Evolutionary conservation across 2,113 vertebrate genomes (phyloP), one percentile per base, ranked within the genome.

Genomic region (Gymnobelideus leadbeateri): DNA sequence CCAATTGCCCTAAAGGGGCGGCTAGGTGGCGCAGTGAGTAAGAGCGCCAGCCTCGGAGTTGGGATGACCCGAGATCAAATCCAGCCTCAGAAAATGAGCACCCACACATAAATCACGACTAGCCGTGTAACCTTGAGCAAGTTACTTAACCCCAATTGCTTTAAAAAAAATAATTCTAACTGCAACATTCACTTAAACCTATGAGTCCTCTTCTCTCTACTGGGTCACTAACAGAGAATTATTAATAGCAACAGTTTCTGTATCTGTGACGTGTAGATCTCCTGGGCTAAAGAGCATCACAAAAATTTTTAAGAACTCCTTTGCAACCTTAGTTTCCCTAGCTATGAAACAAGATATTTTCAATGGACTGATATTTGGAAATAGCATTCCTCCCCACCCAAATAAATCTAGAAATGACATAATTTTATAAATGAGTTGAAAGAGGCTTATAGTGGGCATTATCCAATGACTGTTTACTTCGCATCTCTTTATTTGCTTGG

Each of bases 401-500:
- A 50, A 92, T 91, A 68, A 10, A 49, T 93, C 93, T 93, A 90
- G 89, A 91, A 97, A 89, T 3, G 61, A 8, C 0, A 12, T 1
- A 89, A 90, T n/a, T 47, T 95, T 92, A 16, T 77, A 55, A 90
- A 89, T 16, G 3, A 0, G 4, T 61, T 16, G 19, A 77, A 95
- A 68, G 53, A 95, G 19, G 14, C 8, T 92, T 95, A 19, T 77
- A 46, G 84, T 92, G 26, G 91, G 2, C 68, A 28, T 55, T 68
- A 50, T 55, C 26, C 4, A 12, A 95, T 93, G 55, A 89, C 14
- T 43, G 11, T 95, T 94, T 91, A 94, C 16, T 47, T 95, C 46
- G 25, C 3, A 90, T 91, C 46, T 89, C 84, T 93, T 93, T 94
- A 92, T 94, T 94, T 84, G 6, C 47, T 77, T 90, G 47, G 68